phyloP scores from a whole-genome alignment of 2,888 invertebrate species.

The Xanthia togata region DNA sequence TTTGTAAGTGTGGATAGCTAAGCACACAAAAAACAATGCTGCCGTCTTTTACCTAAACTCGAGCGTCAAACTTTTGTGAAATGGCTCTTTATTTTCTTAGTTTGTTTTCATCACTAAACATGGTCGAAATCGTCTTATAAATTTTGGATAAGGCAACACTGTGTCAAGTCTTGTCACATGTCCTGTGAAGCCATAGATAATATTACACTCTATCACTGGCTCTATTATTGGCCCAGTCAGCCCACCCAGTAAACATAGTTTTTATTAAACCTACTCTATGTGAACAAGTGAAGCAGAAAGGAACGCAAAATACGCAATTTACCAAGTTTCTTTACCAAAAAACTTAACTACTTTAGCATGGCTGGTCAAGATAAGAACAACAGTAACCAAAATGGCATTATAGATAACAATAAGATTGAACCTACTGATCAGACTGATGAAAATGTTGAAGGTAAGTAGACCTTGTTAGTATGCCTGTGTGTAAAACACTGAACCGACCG shows the following conservation, averaged over 20 bases:
- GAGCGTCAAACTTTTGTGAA: too few relatives aligned
- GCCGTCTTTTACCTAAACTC: too few relatives aligned
- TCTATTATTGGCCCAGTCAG: too few relatives aligned
- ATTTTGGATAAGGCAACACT: not conserved
- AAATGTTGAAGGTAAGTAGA: conserved; percentile 61
- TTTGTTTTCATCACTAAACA: too few relatives aligned
- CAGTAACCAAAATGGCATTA: conserved; percentile 58
- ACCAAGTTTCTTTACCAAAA: not conserved
- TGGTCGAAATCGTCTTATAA: not conserved
- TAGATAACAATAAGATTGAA: conserved; percentile 57
- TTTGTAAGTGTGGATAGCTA: too few relatives aligned
- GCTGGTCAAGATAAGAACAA: conserved; percentile 67
- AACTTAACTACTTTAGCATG: conserved; percentile 46
- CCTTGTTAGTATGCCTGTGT: not conserved
- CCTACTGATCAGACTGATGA: conserved; percentile 57
- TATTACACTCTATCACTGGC: too few relatives aligned
- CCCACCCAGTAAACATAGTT: too few relatives aligned
- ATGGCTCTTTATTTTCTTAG: too few relatives aligned
- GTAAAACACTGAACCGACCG: not conserved
- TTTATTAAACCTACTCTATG: too few relatives aligned
- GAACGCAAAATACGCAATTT: not conserved
- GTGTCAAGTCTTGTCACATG: too few relatives aligned
- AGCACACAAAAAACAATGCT: too few relatives aligned
- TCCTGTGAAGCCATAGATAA: too few relatives aligned
- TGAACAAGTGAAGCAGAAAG: not conserved